Conservation (phyloP, 2,797 vertebrate species). For the Mormyrops boulengeri region DNA sequence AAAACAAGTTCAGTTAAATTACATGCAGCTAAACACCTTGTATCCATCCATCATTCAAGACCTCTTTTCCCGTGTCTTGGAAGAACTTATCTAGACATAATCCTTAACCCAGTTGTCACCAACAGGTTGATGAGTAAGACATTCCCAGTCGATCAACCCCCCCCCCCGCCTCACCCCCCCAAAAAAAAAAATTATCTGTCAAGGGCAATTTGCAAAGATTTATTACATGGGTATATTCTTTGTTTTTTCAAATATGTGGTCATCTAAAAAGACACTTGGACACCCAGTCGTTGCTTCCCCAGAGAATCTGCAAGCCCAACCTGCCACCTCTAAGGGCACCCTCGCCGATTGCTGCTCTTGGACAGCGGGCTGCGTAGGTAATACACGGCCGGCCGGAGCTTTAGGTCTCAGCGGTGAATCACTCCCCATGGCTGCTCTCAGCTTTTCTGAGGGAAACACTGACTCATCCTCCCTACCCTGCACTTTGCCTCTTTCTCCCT, state of each 20-base stretch:
- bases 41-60: neutral
- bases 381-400: neutral
- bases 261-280: neutral
- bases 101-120: neutral
- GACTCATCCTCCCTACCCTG: constrained; percentile 4
- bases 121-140: neutral
- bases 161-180: neutral
- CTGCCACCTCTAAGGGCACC: neutral
- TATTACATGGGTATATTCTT: neutral
- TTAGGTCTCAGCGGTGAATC: neutral
- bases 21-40: neutral
- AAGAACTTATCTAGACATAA: neutral
- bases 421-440: neutral
- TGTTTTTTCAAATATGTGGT: neutral
- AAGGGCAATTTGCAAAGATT: neutral
- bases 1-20: neutral
- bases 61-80: neutral
- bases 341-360: neutral
- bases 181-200: neutral
- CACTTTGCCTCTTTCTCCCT: neutral
- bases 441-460: constrained; percentile 9
- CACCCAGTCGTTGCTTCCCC: neutral
- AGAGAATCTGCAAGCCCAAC: neutral
- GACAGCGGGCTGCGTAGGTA: neutral
- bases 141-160: neutral